Evolutionary conservation across 1,140 invertebrate genomes (phyloP), one percentile per base, ranked within the genome.

Genomic region (Tetranychus urticae): DNA sequence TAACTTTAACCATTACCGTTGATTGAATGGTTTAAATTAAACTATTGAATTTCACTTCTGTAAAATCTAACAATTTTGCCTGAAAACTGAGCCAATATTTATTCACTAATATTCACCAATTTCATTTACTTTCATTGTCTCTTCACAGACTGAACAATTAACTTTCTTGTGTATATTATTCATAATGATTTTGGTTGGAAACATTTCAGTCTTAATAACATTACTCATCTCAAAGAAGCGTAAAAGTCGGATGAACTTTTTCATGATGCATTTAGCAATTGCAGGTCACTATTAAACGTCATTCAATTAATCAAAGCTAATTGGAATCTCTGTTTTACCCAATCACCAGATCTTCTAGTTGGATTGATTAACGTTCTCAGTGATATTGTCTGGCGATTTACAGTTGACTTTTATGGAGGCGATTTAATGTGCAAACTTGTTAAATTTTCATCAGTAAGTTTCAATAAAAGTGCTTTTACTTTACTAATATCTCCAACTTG

Each of bases 191-290:
- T 85, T 94, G 13, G 76, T 86, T 42, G 86, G 89, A 7, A 96
- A 94, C 72, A 79, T 80, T 12, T 81, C 86, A 0, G 89, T 96
- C 1, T 77, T 96, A 34, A 79, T 83, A 0, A 85, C 87, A 7
- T 77, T 93, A 46, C 72, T 84, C 34, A 77, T 88, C 56, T 85
- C 84, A 63, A 90, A 91, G 71, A 70, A 68, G 33, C 77, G 88
- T 67, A 92, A 90, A 71, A 89, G 88, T 13, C 76, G 89, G 31
- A 94, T 94, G 87, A 91, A 92, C 69, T 93, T 89, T 75, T 93
- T 94, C 74, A 93, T 96, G 65, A 88, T 86, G 77, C 88, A 94
- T 69, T 74, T 96, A 23, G 89, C 89, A 4, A 78, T 91, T 62
- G 88, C 88, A 74, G 89, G 89, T 78, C 23, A 23, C 23, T 23